Evolutionary conservation across 2,888 invertebrate species (phyloP), one percentile per base, ranked within the genome.

Genomic region (Boloria euphrosyne): DNA sequence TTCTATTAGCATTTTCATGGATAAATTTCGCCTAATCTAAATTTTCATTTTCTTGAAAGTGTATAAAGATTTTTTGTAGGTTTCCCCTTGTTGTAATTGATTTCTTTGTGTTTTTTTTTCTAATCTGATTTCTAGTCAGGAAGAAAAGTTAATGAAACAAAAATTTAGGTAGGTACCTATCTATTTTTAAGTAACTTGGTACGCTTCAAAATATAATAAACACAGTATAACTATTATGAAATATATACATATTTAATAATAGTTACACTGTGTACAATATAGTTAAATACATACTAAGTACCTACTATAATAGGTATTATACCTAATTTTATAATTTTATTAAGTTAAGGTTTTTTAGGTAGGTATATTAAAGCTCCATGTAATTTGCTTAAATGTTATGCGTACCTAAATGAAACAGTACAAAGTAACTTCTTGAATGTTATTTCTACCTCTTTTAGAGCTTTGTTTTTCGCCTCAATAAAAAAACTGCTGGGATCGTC

Each of bases 401-500:
- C 7, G 6, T 31, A 31, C 31, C 31, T 38, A 38, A 43, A 10
- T 46, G 13, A 43, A 61, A 55, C 4, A 44, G 46, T 27, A 18
- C 13, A 51, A 57, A 62, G 47, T 54, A 52, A 66, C 54, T 52
- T 51, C 27, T 59, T 60, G 50, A 18, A 55, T 67, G 51, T 65
- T 70, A 67, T 70, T 46, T 51, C 62, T 71, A 55, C 66, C 67
- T 60, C 64, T 66, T 65, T 70, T 63, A 70, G 66, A 50, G 53
- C 51, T 69, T 71, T 69, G 67, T 69, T 71, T 73, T 71, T 73
- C 68, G 55, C 64, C 70, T 67, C 72, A 66, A 62, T 67, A 72
- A 71, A 71, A 65, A 71, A 59, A 57, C 58, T 65, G 66, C 62
- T 70, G 66, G 59, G 61, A 66, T 69, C 70, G 62, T 62, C 68